Conservation (phyloP, 2,113 vertebrate genomes). For the Pterocles orientalis region DNA sequence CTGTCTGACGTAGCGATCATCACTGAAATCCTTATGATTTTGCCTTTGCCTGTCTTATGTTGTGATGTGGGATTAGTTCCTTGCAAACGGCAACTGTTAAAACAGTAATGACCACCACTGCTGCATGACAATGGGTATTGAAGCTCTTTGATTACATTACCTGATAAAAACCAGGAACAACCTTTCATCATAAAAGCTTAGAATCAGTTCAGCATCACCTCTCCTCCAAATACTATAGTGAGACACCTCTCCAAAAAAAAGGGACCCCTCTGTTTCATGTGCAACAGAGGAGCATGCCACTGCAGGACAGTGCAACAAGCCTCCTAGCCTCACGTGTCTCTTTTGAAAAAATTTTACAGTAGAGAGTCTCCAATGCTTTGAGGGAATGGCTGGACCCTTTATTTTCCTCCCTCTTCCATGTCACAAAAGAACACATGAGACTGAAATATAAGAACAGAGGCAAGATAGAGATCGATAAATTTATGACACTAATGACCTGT, state of each 20-base stretch:
- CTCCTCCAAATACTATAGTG: neutral
- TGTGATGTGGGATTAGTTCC: neutral
- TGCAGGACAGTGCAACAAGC: rapidly evolving
- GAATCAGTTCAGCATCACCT: neutral
- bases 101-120: neutral
- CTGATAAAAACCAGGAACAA: neutral
- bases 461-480: neutral
- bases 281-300: neutral
- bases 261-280: neutral
- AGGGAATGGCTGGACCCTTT: neutral
- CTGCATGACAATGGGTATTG: neutral
- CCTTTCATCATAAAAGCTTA: neutral
- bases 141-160: neutral
- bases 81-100: neutral
- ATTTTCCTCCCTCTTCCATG: neutral
- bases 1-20: neutral
- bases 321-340: neutral
- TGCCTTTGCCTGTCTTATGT: neutral
- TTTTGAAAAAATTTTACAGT: neutral
- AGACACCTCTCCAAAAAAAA: neutral
- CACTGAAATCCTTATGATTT: neutral
- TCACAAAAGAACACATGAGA: neutral
- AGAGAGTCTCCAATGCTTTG: neutral
- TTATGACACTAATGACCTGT: neutral
- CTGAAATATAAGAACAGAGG: neutral